Conservation (phyloP, 2,888 invertebrate species). For the Quadroppia sp. region DNA sequence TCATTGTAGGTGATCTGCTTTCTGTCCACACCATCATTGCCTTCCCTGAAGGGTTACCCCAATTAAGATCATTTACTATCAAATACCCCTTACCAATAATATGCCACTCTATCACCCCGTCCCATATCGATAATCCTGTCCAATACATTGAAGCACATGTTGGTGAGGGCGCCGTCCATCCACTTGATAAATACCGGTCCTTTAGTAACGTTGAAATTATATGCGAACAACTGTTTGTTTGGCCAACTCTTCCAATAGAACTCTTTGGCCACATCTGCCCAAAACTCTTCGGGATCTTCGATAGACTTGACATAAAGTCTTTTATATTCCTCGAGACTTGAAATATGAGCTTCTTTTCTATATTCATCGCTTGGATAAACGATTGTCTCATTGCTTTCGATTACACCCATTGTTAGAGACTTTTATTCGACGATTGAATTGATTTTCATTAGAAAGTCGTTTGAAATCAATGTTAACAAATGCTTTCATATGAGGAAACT, state of each 20-base stretch:
- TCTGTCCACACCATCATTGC: conserved; percentile 90
- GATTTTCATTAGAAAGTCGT: too few species aligned
- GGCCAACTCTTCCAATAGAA: conserved; percentile 80
- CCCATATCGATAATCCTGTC: conserved; percentile 87
- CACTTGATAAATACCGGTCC: conserved; percentile 88
- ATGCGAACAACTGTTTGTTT: conserved; percentile 73
- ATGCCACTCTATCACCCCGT: conserved; percentile 83
- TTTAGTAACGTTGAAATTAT: conserved; percentile 82
- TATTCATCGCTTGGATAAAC: too few species aligned
- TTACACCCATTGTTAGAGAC: too few species aligned
- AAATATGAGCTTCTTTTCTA: too few species aligned
- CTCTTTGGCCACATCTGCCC: conserved; percentile 86
- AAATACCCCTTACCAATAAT: conserved; percentile 75
- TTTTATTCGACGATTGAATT: too few species aligned
- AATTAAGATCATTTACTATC: background rate
- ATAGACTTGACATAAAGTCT: conserved; percentile 79
- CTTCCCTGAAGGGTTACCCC: conserved; percentile 68
- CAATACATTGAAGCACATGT: conserved; percentile 89
- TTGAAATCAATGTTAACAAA: too few species aligned
- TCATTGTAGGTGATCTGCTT: conserved; percentile 82
- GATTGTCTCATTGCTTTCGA: too few species aligned
- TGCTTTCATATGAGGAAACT: too few species aligned
- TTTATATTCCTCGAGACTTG: too few species aligned
- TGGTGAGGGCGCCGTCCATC: conserved; percentile 91
- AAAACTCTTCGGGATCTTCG: conserved; percentile 81